Evolutionary conservation across 2,888 invertebrate genomes (phyloP).

Genomic region (Agrilus mali): DNA sequence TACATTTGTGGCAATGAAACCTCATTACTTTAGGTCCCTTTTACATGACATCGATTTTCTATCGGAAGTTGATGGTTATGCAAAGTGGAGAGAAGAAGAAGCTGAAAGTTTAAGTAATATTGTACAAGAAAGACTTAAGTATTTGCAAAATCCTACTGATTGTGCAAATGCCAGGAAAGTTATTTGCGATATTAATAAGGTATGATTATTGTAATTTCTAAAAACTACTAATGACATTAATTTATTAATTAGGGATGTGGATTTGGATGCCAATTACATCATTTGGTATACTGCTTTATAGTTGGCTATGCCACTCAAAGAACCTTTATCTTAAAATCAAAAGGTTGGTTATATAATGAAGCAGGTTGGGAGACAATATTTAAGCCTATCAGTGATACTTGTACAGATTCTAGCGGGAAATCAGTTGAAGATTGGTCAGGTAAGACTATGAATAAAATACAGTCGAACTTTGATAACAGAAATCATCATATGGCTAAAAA

Average conservation of each 20-base stretch:
- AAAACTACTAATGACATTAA: background rate
- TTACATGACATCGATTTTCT: slow-evolving; percentile 59
- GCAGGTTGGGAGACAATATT: slow-evolving; percentile 93
- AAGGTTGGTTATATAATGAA: slow-evolving; percentile 88
- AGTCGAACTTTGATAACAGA: too few species aligned
- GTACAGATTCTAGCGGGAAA: slow-evolving; percentile 55
- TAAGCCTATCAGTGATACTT: slow-evolving; percentile 77
- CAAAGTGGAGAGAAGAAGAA: slow-evolving; percentile 74
- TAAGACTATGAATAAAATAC: slow-evolving; percentile 29
- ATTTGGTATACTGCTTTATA: slow-evolving; percentile 91
- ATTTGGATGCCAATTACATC: slow-evolving; percentile 97
- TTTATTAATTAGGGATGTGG: slow-evolving; percentile 69
- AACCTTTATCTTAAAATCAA: slow-evolving; percentile 84
- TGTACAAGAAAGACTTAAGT: slow-evolving; percentile 66
- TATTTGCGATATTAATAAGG: slow-evolving; percentile 91
- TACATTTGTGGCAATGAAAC: background rate
- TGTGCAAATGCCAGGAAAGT: slow-evolving; percentile 79
- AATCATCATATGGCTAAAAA: too few species aligned
- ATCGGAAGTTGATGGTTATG: slow-evolving; percentile 62
- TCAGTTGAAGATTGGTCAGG: slow-evolving; percentile 73
- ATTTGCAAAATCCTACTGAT: slow-evolving; percentile 83
- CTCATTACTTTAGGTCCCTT: slow-evolving; percentile 41
- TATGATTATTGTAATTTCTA: slow-evolving; percentile 23
- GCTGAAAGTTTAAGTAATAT: slow-evolving; percentile 67
- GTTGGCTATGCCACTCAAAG: slow-evolving; percentile 91